A percentile compares a stretch with the other conserved stretches of the same genome.
Conservation (phyloP, 2,113 vertebrate species). For the Cyprinodon variegatus region DNA sequence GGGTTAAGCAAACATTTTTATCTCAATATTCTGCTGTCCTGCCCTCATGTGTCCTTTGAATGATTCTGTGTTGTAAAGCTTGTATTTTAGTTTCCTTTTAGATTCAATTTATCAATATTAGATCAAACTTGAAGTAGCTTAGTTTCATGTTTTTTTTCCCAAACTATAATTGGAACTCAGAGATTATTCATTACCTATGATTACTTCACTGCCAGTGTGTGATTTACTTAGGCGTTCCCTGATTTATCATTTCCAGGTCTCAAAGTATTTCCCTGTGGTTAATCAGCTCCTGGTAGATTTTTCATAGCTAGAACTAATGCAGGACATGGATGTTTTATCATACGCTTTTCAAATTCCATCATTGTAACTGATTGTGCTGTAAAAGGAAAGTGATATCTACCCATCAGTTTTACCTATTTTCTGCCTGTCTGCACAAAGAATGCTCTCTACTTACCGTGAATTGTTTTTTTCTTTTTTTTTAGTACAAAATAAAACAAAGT, state of each 20-base stretch:
- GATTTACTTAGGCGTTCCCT: background rate
- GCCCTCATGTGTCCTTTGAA: background rate
- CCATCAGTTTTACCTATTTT: background rate
- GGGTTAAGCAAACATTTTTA: conserved; percentile 16
- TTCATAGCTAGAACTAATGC: conserved; percentile 47
- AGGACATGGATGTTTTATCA: conserved; percentile 54
- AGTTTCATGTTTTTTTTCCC: background rate
- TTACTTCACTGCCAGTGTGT: background rate
- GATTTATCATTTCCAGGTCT: conserved; percentile 48
- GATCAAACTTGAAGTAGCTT: background rate
- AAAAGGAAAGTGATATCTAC: background rate
- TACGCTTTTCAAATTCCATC: conserved; percentile 42
- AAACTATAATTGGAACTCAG: background rate
- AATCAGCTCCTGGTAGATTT: conserved; percentile 34
- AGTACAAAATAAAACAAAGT: too few species aligned
- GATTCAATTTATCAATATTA: background rate
- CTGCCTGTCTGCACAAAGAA: background rate
- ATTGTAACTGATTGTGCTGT: conserved; percentile 15
- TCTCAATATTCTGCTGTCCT: background rate
- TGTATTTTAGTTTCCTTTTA: background rate
- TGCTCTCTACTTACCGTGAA: too few species aligned
- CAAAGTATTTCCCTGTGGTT: conserved; percentile 44
- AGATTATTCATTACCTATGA: background rate
- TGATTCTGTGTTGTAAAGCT: background rate
- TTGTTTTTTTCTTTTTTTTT: too few species aligned